Conservation (phyloP, 37 sponge, comb jelly and placozoan genomes). For the Dysidea cf. avara region DNA sequence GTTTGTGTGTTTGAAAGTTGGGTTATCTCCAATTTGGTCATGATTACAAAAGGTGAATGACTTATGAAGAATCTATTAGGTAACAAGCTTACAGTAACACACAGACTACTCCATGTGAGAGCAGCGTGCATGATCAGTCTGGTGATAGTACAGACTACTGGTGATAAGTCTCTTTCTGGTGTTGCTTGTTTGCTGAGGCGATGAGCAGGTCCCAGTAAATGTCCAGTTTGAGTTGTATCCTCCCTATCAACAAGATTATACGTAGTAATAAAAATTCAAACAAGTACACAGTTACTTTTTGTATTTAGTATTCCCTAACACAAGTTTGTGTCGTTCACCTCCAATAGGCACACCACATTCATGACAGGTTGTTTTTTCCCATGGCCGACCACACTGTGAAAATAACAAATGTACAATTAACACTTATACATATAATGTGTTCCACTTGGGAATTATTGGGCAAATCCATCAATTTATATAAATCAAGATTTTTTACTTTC, state of each 20-base stretch:
- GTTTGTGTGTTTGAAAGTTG: too few relatives aligned
- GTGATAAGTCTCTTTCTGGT: constrained; percentile 59
- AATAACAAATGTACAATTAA: too few relatives aligned
- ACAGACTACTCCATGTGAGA: constrained; percentile 49
- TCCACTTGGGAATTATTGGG: too few relatives aligned
- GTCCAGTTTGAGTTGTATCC: constrained; percentile 67
- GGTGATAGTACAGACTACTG: constrained; percentile 47
- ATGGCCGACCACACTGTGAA: constrained; percentile 47
- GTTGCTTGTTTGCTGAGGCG: constrained; percentile 20
- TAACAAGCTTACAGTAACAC: too few relatives aligned
- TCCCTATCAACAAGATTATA: neutral
- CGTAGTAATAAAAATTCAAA: too few relatives aligned
- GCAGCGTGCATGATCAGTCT: constrained; percentile 72
- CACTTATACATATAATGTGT: too few relatives aligned
- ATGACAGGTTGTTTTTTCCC: constrained; percentile 24
- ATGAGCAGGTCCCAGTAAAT: constrained; percentile 50
- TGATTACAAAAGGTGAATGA: too few relatives aligned
- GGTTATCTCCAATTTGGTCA: too few relatives aligned
- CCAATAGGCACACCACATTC: constrained; percentile 8
- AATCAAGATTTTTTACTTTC: too few relatives aligned
- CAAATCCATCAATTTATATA: too few relatives aligned
- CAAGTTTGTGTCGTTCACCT: neutral
- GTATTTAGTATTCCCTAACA: neutral
- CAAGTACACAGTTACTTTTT: neutral
- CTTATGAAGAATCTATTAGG: too few relatives aligned